These are phyloP conservation scores for Porites rus DNA, from an alignment of 92 coral and sea anemone species.

Conservation along the genomic window DNA sequence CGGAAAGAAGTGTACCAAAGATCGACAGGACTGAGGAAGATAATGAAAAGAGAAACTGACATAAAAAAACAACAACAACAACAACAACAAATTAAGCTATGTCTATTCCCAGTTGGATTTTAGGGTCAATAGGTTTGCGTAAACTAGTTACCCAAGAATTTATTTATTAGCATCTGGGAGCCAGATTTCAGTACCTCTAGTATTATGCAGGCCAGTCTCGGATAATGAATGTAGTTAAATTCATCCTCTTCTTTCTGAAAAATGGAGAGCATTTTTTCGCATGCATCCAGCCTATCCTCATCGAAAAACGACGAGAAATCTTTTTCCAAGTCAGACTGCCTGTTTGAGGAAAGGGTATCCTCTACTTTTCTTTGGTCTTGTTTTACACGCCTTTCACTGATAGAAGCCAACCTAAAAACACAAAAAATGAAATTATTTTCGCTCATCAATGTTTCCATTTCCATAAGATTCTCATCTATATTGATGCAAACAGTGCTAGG, in stretches of 20 bases:
- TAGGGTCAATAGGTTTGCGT: too few species aligned
- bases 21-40: too few species aligned
- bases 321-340: background rate
- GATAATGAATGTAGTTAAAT: background rate
- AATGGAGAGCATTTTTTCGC: background rate
- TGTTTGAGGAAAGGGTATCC: background rate
- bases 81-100: too few species aligned
- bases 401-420: background rate
- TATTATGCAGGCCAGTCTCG: conserved; percentile 17
- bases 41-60: too few species aligned
- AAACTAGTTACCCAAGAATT: too few species aligned
- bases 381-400: conserved; percentile 17
- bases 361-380: conserved; percentile 9
- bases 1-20: too few species aligned
- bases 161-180: too few species aligned
- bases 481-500: too few species aligned
- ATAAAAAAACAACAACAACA: too few species aligned
- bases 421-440: background rate
- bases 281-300: background rate
- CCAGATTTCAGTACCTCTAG: background rate
- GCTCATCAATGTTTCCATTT: too few species aligned
- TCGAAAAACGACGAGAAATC: conserved; percentile 3
- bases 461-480: too few species aligned
- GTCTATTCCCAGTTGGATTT: too few species aligned
- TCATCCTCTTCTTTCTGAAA: background rate